Base-by-base conservation (phyloP, 2,113 vertebrate genomes). In the Nyctibius bracteatus region DNA sequence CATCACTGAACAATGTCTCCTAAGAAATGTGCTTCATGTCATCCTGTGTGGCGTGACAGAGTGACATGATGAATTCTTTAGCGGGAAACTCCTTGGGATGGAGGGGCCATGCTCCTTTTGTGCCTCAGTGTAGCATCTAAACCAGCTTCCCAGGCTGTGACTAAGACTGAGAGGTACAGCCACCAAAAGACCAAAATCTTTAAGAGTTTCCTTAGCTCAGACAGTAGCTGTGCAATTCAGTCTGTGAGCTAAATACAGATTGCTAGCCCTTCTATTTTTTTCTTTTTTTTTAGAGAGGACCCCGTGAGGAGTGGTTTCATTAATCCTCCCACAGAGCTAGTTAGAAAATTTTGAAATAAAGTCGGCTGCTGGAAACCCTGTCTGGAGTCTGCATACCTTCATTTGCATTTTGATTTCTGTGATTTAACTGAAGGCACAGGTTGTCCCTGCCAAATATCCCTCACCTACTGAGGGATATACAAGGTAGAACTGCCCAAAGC, bases 401-500 rank as follows among this genome's bases (percentile, higher is more conserved):
- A 98, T 99, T 98, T 98, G 97, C 98, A 98, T 98, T 98, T 98
- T 97, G 97, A 98, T 98, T 98, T 98, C 97, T 98, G 94, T 96
- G 96, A 97, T 98, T 98, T 98, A 98, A 97, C 97, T 98, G 98
- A 98, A 98, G 98, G 98, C 97, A 98, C 96, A 97, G 98, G 97
- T 98, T 99, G 98, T 98, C 95, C 96, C 98, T 98, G 98, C 99
- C 99, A 99, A 98, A 98, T 97, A 96, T 95, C 92, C 90, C 86
- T 75, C 55, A 25, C 94, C 97, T 90, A 97, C 98, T 91, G n/a
- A 97, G 98, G 97, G 98, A 98, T 98, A 44, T 81, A 96, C 89
- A 95, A 98, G 98, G 98, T 98, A 97, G 98, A 98, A 96, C 98
- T 98, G 98, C 98, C 98, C 98, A 98, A 97, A 98, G 98, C 98